phyloP scores from a whole-genome alignment of 2,797 vertebrate species.

The Craterocephalus amniculus region DNA sequence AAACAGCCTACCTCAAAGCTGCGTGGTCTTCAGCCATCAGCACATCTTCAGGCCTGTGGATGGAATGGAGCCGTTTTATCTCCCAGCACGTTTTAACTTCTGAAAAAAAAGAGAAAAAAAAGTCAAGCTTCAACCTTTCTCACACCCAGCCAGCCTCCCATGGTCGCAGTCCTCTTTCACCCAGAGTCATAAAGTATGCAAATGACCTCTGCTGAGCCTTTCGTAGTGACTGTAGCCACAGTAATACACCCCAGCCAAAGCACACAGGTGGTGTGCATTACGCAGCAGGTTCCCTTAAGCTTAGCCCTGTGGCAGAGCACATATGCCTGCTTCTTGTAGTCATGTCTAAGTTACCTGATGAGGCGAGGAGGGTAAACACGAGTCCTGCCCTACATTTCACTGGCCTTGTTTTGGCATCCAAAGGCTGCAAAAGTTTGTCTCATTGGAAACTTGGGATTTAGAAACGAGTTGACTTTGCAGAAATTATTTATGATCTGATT shows the following conservation, averaged over 20 bases:
- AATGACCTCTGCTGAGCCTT: conserved; percentile 70
- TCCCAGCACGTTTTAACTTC: conserved; percentile 25
- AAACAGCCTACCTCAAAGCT: conserved; percentile 70
- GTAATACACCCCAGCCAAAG: conserved; percentile 49
- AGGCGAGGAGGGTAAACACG: conserved; percentile 28
- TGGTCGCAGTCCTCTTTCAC: conserved; percentile 46
- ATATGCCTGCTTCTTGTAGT: conserved; percentile 38
- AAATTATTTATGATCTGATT: conserved; percentile 59
- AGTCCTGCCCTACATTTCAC: conserved; percentile 44
- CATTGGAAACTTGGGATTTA: conserved; percentile 20
- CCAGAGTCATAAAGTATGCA: conserved; percentile 79
- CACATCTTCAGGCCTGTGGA: conserved; percentile 39
- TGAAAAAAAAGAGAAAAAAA: not conserved
- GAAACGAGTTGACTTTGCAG: conserved; percentile 50
- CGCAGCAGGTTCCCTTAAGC: conserved; percentile 59
- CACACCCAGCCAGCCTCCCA: conserved; percentile 21
- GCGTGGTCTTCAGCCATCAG: conserved; percentile 56
- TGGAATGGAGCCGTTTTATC: conserved; percentile 21
- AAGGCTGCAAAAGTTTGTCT: not conserved
- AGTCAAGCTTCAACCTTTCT: not conserved
- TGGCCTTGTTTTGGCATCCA: conserved; percentile 28
- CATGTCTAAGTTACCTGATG: conserved; percentile 41
- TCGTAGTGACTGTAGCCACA: conserved; percentile 69
- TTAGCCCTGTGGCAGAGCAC: conserved; percentile 29
- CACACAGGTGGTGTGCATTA: conserved; percentile 70